These are phyloP conservation scores for Acropternis orthonyx DNA, from an alignment of 2,797 vertebrate genomes.

Conservation along the genomic window DNA sequence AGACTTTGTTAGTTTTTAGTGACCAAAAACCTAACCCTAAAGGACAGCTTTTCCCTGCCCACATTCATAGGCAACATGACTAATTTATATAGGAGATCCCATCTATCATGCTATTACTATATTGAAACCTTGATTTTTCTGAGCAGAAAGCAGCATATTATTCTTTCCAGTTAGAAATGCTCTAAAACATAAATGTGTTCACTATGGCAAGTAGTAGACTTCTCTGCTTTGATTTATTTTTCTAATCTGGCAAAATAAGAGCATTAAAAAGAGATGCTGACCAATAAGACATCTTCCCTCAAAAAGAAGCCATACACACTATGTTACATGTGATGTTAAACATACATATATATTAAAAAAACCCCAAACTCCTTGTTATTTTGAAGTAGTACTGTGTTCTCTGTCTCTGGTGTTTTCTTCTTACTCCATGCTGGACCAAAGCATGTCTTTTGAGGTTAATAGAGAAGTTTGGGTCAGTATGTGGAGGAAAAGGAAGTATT, in stretches of 20 bases:
- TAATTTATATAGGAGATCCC: background rate
- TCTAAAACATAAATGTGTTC: background rate
- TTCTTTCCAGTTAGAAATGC: background rate
- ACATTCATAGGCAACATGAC: background rate
- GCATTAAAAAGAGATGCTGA: background rate
- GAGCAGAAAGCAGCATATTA: background rate
- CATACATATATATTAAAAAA: too few relatives aligned
- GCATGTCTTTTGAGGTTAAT: background rate
- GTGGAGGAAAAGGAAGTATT: background rate
- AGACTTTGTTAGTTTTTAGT: background rate
- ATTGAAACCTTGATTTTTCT: background rate
- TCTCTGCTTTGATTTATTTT: background rate
- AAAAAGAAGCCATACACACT: background rate
- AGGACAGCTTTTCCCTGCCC: background rate
- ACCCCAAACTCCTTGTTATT: background rate
- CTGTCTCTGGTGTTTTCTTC: background rate
- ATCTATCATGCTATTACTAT: accelerated
- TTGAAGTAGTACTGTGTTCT: background rate
- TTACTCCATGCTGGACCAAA: background rate
- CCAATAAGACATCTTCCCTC: background rate
- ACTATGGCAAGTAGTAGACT: background rate
- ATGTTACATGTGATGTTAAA: background rate
- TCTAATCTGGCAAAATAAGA: background rate
- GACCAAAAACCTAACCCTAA: background rate
- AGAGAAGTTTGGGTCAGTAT: background rate